phyloP scores from a whole-genome alignment of 2,113 vertebrate genomes.

The sheep (Ovis aries) region DNA sequence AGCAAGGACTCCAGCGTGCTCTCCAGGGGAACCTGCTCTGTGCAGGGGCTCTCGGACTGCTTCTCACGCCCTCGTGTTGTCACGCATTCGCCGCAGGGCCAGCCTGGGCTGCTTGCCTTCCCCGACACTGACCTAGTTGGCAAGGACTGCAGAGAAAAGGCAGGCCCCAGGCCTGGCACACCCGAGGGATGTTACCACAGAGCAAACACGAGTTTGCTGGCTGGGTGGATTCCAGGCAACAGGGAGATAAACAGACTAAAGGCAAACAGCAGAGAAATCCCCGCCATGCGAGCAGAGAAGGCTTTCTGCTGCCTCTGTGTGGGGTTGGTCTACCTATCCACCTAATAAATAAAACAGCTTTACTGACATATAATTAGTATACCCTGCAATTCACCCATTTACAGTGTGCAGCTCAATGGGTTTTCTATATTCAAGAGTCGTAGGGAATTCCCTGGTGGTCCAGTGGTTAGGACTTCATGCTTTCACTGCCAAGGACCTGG shows the following conservation, averaged over 20 bases:
- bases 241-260: background rate
- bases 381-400: background rate
- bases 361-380: background rate
- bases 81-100: background rate
- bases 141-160: slow-evolving; percentile 1
- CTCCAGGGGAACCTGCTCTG: background rate
- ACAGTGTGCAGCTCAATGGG: background rate
- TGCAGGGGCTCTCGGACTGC: background rate
- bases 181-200: background rate
- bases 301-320: background rate
- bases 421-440: background rate
- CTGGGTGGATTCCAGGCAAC: background rate
- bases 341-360: background rate
- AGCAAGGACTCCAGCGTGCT: background rate
- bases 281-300: background rate
- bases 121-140: slow-evolving; percentile 33
- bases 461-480: background rate
- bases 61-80: background rate
- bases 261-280: background rate
- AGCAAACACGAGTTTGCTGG: background rate
- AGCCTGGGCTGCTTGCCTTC: background rate
- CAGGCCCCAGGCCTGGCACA: background rate
- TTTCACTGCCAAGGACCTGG: background rate
- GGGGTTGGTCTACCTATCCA: too few species aligned
- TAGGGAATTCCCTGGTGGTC: background rate